A percentile compares a stretch with the other conserved stretches of the same genome.
Conservation (phyloP, 2,113 vertebrate species). For the Haemorhous mexicanus region DNA sequence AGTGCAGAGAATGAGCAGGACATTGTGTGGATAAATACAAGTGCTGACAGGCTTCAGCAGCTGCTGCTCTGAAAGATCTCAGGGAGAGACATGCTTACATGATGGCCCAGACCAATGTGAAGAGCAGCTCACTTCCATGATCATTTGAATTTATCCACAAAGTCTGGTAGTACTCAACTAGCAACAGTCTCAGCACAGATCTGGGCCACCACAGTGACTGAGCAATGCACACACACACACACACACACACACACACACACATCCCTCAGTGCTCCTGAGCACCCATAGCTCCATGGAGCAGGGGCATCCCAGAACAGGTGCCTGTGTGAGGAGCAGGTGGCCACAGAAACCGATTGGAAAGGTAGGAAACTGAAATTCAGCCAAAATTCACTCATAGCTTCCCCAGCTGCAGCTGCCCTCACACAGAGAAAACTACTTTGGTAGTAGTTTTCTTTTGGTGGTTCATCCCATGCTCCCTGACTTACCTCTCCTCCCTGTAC, state of each 20-base stretch:
- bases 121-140: background rate
- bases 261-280: rapidly evolving
- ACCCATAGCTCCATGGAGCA: rapidly evolving
- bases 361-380: background rate
- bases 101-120: background rate
- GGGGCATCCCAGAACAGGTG: background rate
- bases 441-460: no score
- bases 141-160: background rate
- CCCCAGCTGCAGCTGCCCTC: background rate
- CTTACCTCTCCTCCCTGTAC: background rate
- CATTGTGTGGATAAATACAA: rapidly evolving
- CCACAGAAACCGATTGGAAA: background rate
- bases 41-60: background rate
- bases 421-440: background rate
- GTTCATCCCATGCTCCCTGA: background rate
- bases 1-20: background rate
- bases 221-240: background rate
- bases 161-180: background rate
- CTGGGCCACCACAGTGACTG: rapidly evolving
- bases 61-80: background rate
- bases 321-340: background rate
- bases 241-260: background rate
- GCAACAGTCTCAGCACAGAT: background rate
- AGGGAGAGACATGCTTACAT: background rate
- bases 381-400: background rate